phyloP scores from a whole-genome alignment of 2,113 vertebrate genomes.

The Sinocyclocheilus maitianheensis region DNA sequence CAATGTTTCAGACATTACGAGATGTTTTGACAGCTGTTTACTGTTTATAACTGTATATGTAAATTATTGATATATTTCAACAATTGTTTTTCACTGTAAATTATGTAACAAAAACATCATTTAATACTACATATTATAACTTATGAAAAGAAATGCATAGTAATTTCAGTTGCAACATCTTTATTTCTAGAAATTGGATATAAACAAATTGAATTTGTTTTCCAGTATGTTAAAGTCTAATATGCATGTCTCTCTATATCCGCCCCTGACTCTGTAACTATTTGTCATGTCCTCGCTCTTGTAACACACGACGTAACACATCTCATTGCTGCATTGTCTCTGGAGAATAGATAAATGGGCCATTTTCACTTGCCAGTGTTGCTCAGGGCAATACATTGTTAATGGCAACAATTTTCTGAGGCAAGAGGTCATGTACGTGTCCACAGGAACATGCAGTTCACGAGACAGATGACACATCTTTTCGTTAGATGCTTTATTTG shows the following conservation, averaged over 20 bases:
- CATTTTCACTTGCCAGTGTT: slow-evolving; percentile 1
- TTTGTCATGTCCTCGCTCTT: neutral
- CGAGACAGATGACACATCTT: neutral
- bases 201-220: neutral
- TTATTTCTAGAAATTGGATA: neutral
- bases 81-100: too few species aligned
- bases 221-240: neutral
- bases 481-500: neutral
- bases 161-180: neutral
- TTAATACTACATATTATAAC: too few species aligned
- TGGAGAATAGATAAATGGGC: neutral
- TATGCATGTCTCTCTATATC: neutral
- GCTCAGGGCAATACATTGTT: slow-evolving; percentile 31
- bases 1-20: too few species aligned
- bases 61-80: too few species aligned
- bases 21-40: too few species aligned
- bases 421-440: slow-evolving; percentile 5
- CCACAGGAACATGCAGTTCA: neutral
- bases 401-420: slow-evolving; percentile 11
- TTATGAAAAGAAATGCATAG: neutral
- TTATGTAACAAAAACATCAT: too few species aligned
- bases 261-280: slow-evolving; percentile 1
- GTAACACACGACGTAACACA: neutral
- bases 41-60: too few species aligned
- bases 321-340: slow-evolving; percentile 21